Evolutionary conservation across 2,113 vertebrate species (phyloP).

Genomic region (Antigone vipio): DNA sequence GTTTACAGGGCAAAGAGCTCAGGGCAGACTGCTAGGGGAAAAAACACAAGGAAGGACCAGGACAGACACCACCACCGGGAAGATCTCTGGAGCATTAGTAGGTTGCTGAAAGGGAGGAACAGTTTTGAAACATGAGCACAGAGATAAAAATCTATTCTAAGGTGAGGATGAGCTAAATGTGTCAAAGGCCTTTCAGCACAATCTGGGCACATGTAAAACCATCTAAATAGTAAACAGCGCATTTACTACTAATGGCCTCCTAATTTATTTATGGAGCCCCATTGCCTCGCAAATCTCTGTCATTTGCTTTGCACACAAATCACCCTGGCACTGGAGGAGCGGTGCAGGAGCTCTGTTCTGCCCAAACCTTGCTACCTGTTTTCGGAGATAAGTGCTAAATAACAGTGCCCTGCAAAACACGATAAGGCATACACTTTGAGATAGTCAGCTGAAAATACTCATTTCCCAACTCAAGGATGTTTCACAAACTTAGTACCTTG

Average conservation of each 20-base stretch:
- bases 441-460: not conserved
- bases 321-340: not conserved
- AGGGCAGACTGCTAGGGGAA: not conserved
- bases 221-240: not conserved
- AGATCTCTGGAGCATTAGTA: not conserved
- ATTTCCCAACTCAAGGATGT: not conserved
- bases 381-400: not conserved
- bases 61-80: not conserved
- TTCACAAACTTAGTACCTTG: not conserved
- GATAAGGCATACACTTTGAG: not conserved
- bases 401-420: not conserved
- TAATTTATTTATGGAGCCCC: conserved; percentile 8
- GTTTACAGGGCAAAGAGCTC: not conserved
- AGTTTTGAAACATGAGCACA: conserved; percentile 23
- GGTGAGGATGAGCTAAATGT: conserved; percentile 33
- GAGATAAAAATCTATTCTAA: conserved; percentile 56
- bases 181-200: conserved; percentile 29
- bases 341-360: not conserved
- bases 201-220: not conserved
- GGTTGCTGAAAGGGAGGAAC: conserved; percentile 2
- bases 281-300: not conserved
- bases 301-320: not conserved
- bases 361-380: not conserved
- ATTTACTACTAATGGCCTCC: conserved; percentile 15
- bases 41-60: not conserved